phyloP scores from a whole-genome alignment of 2,888 invertebrate species.

The Netelia virgata region DNA sequence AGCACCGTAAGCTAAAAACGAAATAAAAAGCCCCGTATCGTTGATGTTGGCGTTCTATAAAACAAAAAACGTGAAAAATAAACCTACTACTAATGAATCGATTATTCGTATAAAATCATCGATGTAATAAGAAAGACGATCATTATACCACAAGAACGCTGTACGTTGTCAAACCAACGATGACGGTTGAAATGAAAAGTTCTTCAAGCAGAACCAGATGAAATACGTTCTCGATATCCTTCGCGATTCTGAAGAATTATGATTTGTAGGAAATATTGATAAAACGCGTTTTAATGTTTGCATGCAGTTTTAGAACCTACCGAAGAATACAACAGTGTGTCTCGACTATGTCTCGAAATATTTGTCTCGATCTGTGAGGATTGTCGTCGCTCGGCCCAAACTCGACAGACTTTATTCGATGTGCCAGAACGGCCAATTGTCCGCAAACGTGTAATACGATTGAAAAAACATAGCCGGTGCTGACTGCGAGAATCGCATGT shows the following conservation, averaged over 20 bases:
- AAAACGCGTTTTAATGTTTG: neutral
- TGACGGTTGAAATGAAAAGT: constrained; percentile 52
- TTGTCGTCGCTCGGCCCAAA: neutral
- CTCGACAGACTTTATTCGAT: constrained; percentile 12
- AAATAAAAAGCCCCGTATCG: constrained; percentile 32
- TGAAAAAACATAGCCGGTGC: constrained; percentile 21
- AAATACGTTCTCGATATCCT: constrained; percentile 48
- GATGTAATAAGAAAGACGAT: neutral
- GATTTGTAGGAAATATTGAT: neutral
- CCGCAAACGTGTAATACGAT: constrained; percentile 45
- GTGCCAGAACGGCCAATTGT: constrained; percentile 31
- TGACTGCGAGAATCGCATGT: constrained; percentile 13
- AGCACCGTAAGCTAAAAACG: constrained; percentile 44
- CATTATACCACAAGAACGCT: constrained; percentile 50
- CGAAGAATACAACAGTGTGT: constrained; percentile 4
- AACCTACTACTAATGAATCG: neutral
- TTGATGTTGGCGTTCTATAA: constrained; percentile 42
- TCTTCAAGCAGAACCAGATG: constrained; percentile 53
- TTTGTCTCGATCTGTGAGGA: neutral
- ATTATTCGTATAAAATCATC: neutral
- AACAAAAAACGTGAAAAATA: neutral
- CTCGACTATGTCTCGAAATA: constrained; percentile 27
- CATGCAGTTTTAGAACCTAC: neutral
- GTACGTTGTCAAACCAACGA: constrained; percentile 56
- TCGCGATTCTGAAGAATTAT: constrained; percentile 17